Evolutionary conservation across 2,888 invertebrate species (phyloP).

Genomic region (Aricia artaxerxes): DNA sequence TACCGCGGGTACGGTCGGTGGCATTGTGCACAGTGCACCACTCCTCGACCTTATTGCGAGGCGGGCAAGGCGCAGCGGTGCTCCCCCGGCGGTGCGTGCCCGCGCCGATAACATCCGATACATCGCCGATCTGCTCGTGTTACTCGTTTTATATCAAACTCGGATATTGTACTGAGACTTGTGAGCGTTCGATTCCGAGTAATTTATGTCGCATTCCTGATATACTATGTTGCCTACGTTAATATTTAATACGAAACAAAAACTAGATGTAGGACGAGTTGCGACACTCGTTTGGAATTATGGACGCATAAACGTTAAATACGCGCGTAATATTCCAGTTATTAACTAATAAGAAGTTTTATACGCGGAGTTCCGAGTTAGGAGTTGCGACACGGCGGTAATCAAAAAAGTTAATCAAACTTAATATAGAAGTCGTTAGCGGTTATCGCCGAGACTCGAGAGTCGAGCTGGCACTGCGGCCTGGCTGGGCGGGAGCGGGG

Average conservation of each 20-base stretch:
- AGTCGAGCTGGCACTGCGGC: not conserved
- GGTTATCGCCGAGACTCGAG: not conserved
- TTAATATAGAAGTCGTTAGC: constrained; percentile 5
- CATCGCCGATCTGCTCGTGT: not conserved
- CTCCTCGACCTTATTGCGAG: not conserved
- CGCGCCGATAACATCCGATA: constrained; percentile 5
- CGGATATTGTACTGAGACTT: not conserved
- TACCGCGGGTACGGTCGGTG: not conserved
- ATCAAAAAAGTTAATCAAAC: constrained; percentile 22
- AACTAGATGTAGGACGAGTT: constrained; percentile 1
- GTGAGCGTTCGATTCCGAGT: not conserved
- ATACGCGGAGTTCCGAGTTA: not conserved
- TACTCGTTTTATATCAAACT: not conserved
- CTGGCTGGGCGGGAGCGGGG: not conserved
- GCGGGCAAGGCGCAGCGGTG: not conserved
- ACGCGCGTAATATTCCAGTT: constrained; percentile 14
- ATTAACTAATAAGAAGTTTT: constrained; percentile 15
- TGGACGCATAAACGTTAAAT: not conserved
- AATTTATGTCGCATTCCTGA: not conserved
- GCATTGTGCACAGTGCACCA: not conserved
- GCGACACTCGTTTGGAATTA: not conserved
- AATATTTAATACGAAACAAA: constrained; percentile 15
- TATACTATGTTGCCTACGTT: not conserved
- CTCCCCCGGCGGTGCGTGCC: not conserved
- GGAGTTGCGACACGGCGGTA: not conserved